Base-by-base conservation (phyloP, 2,888 invertebrate species). In the Brassicogethes aeneus region DNA sequence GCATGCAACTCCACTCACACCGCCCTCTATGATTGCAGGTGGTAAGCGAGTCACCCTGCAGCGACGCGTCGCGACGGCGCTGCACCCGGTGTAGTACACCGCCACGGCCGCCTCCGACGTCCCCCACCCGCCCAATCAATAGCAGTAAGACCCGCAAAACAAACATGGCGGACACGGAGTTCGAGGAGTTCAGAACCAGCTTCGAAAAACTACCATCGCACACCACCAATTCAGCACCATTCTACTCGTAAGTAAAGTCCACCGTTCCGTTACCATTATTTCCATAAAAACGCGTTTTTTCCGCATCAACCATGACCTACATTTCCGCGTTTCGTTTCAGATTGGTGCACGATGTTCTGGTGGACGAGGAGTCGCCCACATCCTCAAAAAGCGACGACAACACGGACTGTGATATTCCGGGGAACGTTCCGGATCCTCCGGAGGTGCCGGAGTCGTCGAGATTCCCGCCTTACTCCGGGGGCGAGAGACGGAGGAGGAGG, bases 151-250 rank as follows among this genome's bases (percentile, higher is more conserved):
- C 50, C 50, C 52, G 46, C 48, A 59, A 59, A 63, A 70, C 64
- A 75, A 75, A 74, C 72, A 92, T 92, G 91, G 91, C 90, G 61
- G 92, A 92, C 76, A 84, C 82, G 68, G 91, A 92, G 72, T 92
- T 88, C 72, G 91, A 92, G 71, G 88, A 92, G 77, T 90, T 92
- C 74, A 83, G 85, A 61, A 82, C 85, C 61, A 82, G 82, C 67
- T 90, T 88, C 69, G 87, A 89, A 61, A 79, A 81, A 70, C 72
- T 85, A 66, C 83, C 85, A 44, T 84, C 85, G 64, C 82, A 83
- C 60, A 79, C 81, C 52, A 85, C 81, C 65, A 82, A 82, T 37
- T 80, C 89, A 40, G 78, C 85, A 55, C 84, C 86, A 43, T 88
- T 85, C 71, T 92, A 91, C 70, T 89, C 88, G 91, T 91, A 77